phyloP scores from a whole-genome alignment of 2,113 vertebrate species.

The Phaetusa simplex region DNA sequence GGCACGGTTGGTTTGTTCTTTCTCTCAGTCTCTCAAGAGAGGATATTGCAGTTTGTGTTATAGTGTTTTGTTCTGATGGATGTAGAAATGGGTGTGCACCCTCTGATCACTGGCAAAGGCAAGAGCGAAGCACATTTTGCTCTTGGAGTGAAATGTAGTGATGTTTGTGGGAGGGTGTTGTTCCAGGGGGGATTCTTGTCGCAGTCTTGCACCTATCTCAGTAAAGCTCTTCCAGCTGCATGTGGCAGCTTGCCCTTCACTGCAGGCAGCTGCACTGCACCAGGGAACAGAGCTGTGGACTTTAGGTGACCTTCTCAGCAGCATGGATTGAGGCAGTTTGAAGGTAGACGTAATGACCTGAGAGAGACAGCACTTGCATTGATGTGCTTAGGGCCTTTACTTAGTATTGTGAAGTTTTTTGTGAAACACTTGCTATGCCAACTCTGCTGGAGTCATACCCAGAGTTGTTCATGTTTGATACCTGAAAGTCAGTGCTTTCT shows the following conservation, averaged over 20 bases:
- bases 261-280: background rate
- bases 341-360: background rate
- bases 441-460: background rate
- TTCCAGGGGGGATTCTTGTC: background rate
- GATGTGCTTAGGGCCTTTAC: background rate
- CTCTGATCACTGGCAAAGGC: background rate
- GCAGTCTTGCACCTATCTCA: background rate
- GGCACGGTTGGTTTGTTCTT: background rate
- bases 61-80: accelerated
- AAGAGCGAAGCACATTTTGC: background rate
- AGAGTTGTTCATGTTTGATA: background rate
- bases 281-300: background rate
- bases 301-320: background rate
- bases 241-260: background rate
- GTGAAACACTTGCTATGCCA: background rate
- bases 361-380: background rate
- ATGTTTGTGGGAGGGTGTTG: background rate
- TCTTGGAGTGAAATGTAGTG: background rate
- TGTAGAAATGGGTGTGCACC: background rate
- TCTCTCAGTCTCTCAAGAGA: background rate
- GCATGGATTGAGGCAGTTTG: background rate
- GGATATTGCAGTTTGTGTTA: background rate
- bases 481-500: background rate
- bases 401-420: background rate
- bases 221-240: background rate